phyloP scores from a whole-genome alignment of 2,888 invertebrate genomes.

The Stegana nigrithorax region DNA sequence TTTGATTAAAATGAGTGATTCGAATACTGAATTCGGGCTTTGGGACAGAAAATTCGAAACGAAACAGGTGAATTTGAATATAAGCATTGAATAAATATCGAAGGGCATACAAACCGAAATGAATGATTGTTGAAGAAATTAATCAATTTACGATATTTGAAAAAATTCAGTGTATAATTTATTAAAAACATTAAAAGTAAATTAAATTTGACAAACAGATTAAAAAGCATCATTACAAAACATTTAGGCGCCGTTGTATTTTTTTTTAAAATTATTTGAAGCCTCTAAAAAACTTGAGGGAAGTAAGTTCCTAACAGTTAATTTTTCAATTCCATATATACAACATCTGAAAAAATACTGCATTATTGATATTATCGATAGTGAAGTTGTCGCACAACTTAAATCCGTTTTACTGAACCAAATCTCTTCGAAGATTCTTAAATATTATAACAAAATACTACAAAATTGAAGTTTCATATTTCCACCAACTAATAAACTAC shows the following conservation, averaged over 20 bases:
- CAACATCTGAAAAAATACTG: constrained; percentile 19
- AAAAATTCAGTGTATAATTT: constrained; percentile 20
- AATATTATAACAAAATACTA: neutral
- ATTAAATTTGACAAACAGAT: constrained; percentile 8
- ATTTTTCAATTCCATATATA: neutral
- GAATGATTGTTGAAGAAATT: no score
- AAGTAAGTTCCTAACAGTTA: constrained; percentile 5
- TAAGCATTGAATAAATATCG: no score
- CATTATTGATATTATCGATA: constrained; percentile 4
- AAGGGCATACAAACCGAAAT: no score
- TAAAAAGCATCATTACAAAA: constrained; percentile 15
- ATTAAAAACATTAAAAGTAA: constrained; percentile 11
- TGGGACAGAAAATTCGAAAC: no score
- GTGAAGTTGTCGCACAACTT: constrained; percentile 3
- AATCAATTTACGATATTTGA: no score
- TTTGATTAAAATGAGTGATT: no score
- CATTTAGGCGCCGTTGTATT: constrained; percentile 6
- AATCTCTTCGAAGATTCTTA: neutral
- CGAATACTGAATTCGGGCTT: no score
- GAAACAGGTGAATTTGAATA: no score
- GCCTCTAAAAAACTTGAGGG: constrained; percentile 24
- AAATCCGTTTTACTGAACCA: neutral
- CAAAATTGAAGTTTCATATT: neutral
- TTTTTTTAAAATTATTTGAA: constrained; percentile 18
- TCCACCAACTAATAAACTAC: constrained; percentile 8